A percentile compares a stretch with the other conserved stretches of the same genome.
These are phyloP conservation scores for Gila orcuttii DNA, from an alignment of 2,113 vertebrate species.

Conservation along the genomic window DNA sequence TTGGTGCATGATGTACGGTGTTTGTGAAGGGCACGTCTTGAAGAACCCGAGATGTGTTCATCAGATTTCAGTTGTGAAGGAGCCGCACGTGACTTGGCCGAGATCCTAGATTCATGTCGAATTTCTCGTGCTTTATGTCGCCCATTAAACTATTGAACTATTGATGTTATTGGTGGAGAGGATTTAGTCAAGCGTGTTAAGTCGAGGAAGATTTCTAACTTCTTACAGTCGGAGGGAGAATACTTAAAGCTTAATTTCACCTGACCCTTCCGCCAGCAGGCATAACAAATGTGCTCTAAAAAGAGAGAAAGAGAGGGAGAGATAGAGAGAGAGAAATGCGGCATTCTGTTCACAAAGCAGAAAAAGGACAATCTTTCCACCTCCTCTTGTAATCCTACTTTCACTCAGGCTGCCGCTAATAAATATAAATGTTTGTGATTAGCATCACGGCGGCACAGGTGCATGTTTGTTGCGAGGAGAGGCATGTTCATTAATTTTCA, in stretches of 20 bases:
- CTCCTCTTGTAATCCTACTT: constrained; percentile 79
- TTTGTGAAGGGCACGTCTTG: constrained; percentile 30
- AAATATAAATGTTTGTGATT: constrained; percentile 99
- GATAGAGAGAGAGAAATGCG: constrained; percentile 39
- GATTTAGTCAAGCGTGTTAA: constrained; percentile 44
- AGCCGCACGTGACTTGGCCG: constrained; percentile 10
- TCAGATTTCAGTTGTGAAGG: constrained; percentile 44
- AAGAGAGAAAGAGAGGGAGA: constrained; percentile 41
- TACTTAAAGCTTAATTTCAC: constrained; percentile 57
- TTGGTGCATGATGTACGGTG: constrained; percentile 17
- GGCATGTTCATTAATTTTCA: constrained; percentile 99
- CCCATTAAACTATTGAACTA: constrained; percentile 44
- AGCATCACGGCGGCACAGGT: constrained; percentile 99
- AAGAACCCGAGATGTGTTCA: constrained; percentile 43
- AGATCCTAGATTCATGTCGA: constrained; percentile 14
- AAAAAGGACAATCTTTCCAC: constrained; percentile 57
- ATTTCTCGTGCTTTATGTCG: constrained; percentile 40
- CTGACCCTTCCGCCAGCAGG: constrained; percentile 54
- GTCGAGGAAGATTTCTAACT: constrained; percentile 55
- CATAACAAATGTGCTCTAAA: constrained; percentile 57
- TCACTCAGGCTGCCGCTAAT: constrained; percentile 95
- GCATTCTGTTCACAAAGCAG: constrained; percentile 54
- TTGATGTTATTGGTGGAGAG: constrained; percentile 50
- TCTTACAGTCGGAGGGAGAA: constrained; percentile 57
- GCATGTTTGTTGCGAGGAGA: constrained; percentile 99